Evolutionary conservation across 2,888 invertebrate species (phyloP).

Genomic region (Pandemis cinnamomeana): DNA sequence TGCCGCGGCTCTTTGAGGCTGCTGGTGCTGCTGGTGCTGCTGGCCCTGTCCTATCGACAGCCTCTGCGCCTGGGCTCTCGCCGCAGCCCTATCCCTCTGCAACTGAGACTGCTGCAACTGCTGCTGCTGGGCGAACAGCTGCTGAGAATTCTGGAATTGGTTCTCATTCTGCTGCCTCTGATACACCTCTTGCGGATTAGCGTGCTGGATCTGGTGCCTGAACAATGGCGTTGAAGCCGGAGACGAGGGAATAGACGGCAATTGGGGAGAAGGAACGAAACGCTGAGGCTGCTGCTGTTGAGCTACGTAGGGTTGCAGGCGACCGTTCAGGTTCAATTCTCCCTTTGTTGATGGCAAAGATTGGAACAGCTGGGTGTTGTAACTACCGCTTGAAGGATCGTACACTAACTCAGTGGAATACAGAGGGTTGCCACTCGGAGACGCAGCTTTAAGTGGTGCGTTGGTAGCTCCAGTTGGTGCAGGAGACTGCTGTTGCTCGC

Average conservation of each 20-base stretch:
- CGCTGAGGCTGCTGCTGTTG: conserved; percentile 81
- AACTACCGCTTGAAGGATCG: conserved; percentile 90
- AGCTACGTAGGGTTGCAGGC: conserved; percentile 90
- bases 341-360: conserved; percentile 89
- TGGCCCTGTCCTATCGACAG: conserved; percentile 68
- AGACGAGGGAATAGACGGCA: conserved; percentile 72
- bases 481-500: conserved; percentile 85
- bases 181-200: conserved; percentile 79
- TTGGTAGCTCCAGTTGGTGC: conserved; percentile 69
- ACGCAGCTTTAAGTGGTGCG: conserved; percentile 69
- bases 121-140: conserved; percentile 87
- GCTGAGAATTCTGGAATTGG: conserved; percentile 86
- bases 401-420: conserved; percentile 91
- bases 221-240: conserved; percentile 76
- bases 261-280: conserved; percentile 85
- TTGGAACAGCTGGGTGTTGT: conserved; percentile 91
- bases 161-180: conserved; percentile 86
- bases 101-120: conserved; percentile 87
- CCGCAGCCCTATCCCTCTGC: conserved; percentile 84
- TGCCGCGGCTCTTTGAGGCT: conserved; percentile 52
- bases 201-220: conserved; percentile 73
- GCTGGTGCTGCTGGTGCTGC: conserved; percentile 55
- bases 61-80: conserved; percentile 80
- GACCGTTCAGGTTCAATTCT: conserved; percentile 89
- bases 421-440: conserved; percentile 85